Percentiles rank a stretch among this genome's conserved stretches.
phyloP scores from a whole-genome alignment of 30 jellyfish, hydroid and myxozoan species.

The Rhopilema esculentum region DNA sequence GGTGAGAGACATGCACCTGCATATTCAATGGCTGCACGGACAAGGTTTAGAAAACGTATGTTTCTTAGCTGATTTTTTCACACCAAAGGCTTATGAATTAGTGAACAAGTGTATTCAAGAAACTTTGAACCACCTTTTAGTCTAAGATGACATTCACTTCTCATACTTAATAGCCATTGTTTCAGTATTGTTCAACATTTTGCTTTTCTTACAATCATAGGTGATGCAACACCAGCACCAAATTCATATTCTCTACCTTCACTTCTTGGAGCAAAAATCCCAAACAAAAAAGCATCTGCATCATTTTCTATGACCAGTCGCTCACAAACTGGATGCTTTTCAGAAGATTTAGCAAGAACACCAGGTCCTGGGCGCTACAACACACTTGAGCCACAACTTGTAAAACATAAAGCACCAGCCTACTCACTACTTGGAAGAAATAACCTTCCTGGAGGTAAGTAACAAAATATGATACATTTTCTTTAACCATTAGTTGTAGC shows the following conservation, averaged over 20 bases:
- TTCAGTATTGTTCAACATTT: too few relatives aligned
- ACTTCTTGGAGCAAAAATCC: conserved; percentile 87
- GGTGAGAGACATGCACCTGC: conserved; percentile 99
- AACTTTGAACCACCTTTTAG: too few relatives aligned
- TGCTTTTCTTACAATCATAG: conserved; percentile 11
- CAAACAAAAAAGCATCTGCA: conserved; percentile 96
- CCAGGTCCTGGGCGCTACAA: conserved; percentile 99
- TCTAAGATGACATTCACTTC: too few relatives aligned
- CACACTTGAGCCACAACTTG: conserved; percentile 82
- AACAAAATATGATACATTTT: too few relatives aligned
- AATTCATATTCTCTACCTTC: conserved; percentile 93
- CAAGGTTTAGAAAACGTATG: conserved; percentile 95
- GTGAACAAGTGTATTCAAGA: too few relatives aligned
- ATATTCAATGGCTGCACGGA: conserved; percentile 93
- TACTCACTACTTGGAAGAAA: conserved; percentile 95
- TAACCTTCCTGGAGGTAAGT: conserved; percentile 98
- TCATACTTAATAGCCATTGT: too few relatives aligned
- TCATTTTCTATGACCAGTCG: conserved; percentile 99
- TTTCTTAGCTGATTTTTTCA: neutral
- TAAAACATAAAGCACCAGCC: conserved; percentile 89
- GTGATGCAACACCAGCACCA: conserved; percentile 98
- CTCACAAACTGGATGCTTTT: conserved; percentile 97
- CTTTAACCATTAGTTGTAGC: too few relatives aligned
- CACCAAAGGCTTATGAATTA: too few relatives aligned
- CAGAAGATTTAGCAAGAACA: conserved; percentile 98